Evolutionary conservation across 2,113 vertebrate genomes (phyloP).

Genomic region (Ardeotis arabs): DNA sequence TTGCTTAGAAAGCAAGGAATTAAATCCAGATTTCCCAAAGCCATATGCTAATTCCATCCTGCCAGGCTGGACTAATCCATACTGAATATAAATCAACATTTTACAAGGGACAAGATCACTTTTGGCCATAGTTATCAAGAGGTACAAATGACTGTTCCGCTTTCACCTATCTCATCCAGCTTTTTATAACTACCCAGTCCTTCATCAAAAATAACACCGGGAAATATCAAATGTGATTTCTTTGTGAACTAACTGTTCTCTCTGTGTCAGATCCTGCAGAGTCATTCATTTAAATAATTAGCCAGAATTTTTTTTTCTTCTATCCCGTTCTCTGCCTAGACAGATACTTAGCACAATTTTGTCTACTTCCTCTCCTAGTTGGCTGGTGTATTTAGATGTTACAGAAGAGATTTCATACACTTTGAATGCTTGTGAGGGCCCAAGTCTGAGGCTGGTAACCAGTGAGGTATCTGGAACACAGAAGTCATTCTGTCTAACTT

Average conservation of each 20-base stretch:
- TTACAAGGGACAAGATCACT: neutral
- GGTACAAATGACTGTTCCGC: neutral
- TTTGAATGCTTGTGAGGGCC: neutral
- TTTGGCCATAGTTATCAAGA: neutral
- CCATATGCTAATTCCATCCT: neutral
- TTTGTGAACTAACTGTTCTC: neutral
- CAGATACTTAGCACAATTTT: neutral
- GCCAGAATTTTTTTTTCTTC: neutral
- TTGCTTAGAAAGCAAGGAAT: neutral
- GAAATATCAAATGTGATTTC: neutral
- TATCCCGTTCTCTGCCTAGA: neutral
- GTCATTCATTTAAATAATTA: neutral
- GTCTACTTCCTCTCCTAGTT: neutral
- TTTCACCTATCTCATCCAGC: neutral
- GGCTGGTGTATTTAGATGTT: neutral
- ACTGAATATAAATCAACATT: neutral
- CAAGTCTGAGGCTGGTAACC: neutral
- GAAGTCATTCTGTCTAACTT: constrained; percentile 8
- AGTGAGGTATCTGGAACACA: neutral
- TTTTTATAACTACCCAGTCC: neutral
- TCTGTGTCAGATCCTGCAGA: neutral
- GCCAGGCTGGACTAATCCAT: neutral
- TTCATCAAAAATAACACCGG: neutral
- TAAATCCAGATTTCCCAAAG: neutral
- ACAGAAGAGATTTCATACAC: neutral